Base-by-base conservation (phyloP, 2,888 invertebrate genomes). In the Cerceris rybyensis region DNA sequence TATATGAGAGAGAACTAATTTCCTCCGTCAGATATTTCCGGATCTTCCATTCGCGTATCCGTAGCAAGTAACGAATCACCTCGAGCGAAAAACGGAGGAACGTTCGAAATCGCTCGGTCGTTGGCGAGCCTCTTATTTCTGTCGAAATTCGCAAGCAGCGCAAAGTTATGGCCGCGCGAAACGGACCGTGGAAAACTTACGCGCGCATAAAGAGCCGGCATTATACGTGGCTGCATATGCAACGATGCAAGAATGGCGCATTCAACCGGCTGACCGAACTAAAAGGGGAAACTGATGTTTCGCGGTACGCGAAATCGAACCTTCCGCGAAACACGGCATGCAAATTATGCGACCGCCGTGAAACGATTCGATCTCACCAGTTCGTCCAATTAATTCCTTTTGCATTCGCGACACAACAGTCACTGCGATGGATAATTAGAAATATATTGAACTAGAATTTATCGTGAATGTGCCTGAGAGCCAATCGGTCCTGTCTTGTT, bases 381-480 rank as follows among this genome's bases (percentile, higher is more conserved):
- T 88, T 73, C 81, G 70, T 77, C 83, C 86, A 84, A 88, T 88
- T 88, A 88, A 88, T 86, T 86, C 88, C 86, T 88, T 87, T 83
- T 88, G 87, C 87, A 88, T 86, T 73, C 77, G 59, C 77, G 76
- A 78, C 28, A 28, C 28, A 76, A 68, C 78, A 59, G 59, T 72
- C 71, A 41, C 67, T 28, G 63, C 72, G 58, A 73, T 78, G 73
- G 28, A 28, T 28, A 28, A 28, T 28, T 28, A 28, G 28, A 28
- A 28, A 28, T 28, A 4, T 28, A 28, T 28, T 28, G 28, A 28
- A 4, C 1, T 4, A 28, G 28, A 86, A 88, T 88, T 88, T 87
- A 88, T 88, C 87, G 84, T 78, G 64, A 28, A 28, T 28, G 50
- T 14, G 61, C 55, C 65, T 57, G 67, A 55, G 28, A 28, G 2